Percentiles rank a stretch among this genome's conserved stretches.
These are phyloP conservation scores for Pammene aurita DNA, from an alignment of 2,888 invertebrate genomes.

Conservation along the genomic window DNA sequence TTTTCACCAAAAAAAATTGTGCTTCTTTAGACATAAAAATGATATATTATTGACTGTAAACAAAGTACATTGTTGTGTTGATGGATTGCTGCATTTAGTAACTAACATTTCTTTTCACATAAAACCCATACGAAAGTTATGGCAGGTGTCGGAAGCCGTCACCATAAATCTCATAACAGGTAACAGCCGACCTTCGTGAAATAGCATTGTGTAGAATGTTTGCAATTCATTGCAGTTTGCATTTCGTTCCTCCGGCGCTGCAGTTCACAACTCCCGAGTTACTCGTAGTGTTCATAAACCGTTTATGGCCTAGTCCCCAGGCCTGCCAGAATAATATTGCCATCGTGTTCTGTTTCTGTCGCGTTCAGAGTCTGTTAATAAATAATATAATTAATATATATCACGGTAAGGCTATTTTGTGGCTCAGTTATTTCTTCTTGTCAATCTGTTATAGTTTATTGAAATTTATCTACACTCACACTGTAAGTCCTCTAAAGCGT, in stretches of 20 bases:
- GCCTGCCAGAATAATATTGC: background rate
- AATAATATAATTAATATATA: too few relatives aligned
- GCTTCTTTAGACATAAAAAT: too few relatives aligned
- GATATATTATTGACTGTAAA: background rate
- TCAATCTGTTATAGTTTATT: too few relatives aligned
- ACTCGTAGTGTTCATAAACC: background rate
- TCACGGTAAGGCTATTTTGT: too few relatives aligned
- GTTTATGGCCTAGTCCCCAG: slow-evolving; percentile 26
- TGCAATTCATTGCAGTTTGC: slow-evolving; percentile 29
- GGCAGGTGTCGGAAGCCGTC: slow-evolving; percentile 23
- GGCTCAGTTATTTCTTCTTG: too few relatives aligned
- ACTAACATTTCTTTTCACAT: slow-evolving; percentile 16
- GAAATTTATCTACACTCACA: too few relatives aligned
- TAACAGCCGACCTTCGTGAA: slow-evolving; percentile 25
- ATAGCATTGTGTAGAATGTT: slow-evolving; percentile 28
- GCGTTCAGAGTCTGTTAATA: too few relatives aligned
- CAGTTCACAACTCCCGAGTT: slow-evolving; percentile 38
- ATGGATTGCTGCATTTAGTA: background rate
- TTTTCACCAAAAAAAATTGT: too few relatives aligned
- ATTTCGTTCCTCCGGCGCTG: slow-evolving; percentile 32
- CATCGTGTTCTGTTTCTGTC: too few relatives aligned
- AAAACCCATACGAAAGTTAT: slow-evolving; percentile 14
- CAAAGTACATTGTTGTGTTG: slow-evolving; percentile 19
- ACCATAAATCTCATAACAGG: slow-evolving; percentile 6
- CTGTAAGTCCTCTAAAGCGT: too few relatives aligned